Percentiles rank a stretch among this genome's conserved stretches.
These are phyloP conservation scores for Ciconia boyciana DNA, from an alignment of 2,113 vertebrate genomes.

Conservation along the genomic window DNA sequence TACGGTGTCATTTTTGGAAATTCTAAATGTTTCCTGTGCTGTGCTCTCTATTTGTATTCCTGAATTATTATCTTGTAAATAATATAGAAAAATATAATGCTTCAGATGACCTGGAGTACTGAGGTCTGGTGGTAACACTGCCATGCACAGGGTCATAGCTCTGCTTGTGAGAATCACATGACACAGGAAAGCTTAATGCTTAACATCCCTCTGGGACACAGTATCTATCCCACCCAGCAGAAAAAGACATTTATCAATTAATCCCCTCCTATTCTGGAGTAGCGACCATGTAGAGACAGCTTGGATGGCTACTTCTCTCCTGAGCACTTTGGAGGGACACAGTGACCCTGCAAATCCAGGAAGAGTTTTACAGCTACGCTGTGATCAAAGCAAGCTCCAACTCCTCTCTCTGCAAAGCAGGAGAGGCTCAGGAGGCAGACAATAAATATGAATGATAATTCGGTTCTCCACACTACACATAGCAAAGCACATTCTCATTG, in stretches of 20 bases:
- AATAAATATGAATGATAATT: not conserved
- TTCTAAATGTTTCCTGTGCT: not conserved
- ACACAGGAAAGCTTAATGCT: not conserved
- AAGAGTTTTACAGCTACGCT: not conserved
- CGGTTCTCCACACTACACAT: not conserved
- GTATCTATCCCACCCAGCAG: not conserved
- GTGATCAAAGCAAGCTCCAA: not conserved
- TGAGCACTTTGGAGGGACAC: not conserved
- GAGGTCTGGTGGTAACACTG: not conserved
- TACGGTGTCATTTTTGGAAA: not conserved
- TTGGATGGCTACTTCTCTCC: not conserved
- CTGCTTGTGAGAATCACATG: not conserved
- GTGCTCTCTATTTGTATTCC: not conserved
- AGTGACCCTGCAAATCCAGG: not conserved
- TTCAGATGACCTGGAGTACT: not conserved
- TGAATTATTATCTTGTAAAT: not conserved
- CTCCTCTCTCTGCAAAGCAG: not conserved
- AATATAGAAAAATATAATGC: not conserved
- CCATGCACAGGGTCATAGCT: not conserved
- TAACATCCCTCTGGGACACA: not conserved
- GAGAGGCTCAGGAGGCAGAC: not conserved
- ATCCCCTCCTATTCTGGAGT: not conserved
- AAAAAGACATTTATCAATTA: not conserved
- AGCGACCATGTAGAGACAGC: not conserved
- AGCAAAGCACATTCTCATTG: not conserved